Base-by-base conservation (phyloP, 2,888 invertebrate genomes). In the Sycophila texana region DNA sequence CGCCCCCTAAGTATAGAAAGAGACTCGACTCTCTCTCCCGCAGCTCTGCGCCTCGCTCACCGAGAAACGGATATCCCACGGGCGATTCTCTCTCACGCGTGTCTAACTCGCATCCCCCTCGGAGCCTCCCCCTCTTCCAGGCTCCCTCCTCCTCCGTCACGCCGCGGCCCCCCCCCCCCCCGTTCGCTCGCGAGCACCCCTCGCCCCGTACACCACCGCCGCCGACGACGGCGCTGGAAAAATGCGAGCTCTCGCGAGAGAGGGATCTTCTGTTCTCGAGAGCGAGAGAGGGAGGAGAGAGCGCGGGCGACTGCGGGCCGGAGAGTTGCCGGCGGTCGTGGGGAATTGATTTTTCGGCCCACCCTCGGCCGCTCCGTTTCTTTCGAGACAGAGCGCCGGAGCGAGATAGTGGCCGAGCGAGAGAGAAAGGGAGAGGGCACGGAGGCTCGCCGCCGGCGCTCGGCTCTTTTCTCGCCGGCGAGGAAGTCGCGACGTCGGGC, bases 401-500 rank as follows among this genome's bases (percentile, higher is more conserved):
- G 22, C 10, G 63, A 13, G 30, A 5, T 16, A 39, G 18, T 16
- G 10, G 26, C 1, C 2, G 7, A 51, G 4, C 4, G 16, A n/a
- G 30, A 26, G 13, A 67, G 12, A 26, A 4, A 51, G 53, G 12
- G 30, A 61, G 30, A 63, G 30, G 18, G n/a, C n/a, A 39, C 3
- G 22, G 63, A 39, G 26, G 12, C 7, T 18, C 47, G 49, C 20
- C 67, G 14, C 67, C 53, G 16, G 39, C 26, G 60, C 39, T 51
- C 53, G 22, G 22, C 53, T 26, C 4, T 77, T 39, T 20, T 49
- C 22, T 47, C n/a, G 47, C 20, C 58, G 53, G 79, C 75, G 78
- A 82, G 82, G 82, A 83, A 84, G 85, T 39, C 39, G 60, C 85
- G 83, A 83, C 83, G 84, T 84, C 77, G 80, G 77, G 84, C 87